Conservation (phyloP, 2,888 invertebrate genomes). For the Sussaba pulchella region DNA sequence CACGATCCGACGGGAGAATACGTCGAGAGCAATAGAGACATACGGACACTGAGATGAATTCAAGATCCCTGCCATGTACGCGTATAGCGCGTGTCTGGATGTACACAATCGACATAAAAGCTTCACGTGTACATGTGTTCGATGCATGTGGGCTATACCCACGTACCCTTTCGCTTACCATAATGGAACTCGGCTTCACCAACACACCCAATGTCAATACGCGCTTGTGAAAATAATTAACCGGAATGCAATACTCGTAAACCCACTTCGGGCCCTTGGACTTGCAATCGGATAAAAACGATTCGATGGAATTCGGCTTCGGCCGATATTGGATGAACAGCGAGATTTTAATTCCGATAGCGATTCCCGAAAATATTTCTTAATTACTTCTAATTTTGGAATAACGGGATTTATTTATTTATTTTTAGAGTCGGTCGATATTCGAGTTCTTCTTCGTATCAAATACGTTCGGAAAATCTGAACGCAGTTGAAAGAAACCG, state of each 20-base stretch:
- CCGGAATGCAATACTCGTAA: constrained; percentile 50
- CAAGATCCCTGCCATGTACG: constrained; percentile 21
- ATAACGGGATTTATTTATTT: too few relatives aligned
- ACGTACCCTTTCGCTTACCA: constrained; percentile 42
- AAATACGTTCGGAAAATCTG: too few relatives aligned
- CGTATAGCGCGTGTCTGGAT: background rate
- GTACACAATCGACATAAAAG: constrained; percentile 53
- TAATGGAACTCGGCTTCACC: constrained; percentile 27
- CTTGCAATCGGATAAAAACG: background rate
- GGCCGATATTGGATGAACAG: background rate
- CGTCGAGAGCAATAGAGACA: constrained; percentile 43
- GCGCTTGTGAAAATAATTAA: constrained; percentile 54
- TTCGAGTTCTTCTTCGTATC: too few relatives aligned
- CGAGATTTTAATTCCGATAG: background rate
- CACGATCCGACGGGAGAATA: constrained; percentile 42
- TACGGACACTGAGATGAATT: constrained; percentile 49
- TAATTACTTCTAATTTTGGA: too few relatives aligned
- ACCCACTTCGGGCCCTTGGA: constrained; percentile 44
- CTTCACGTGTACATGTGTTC: constrained; percentile 46
- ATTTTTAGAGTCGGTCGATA: too few relatives aligned
- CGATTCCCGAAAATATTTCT: too few relatives aligned
- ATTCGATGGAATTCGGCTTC: constrained; percentile 1
- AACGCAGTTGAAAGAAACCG: too few relatives aligned
- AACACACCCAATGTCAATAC: constrained; percentile 26
- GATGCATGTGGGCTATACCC: constrained; percentile 9